These are phyloP conservation scores for Sipha flava DNA, from an alignment of 1,140 invertebrate species.

Conservation along the genomic window DNA sequence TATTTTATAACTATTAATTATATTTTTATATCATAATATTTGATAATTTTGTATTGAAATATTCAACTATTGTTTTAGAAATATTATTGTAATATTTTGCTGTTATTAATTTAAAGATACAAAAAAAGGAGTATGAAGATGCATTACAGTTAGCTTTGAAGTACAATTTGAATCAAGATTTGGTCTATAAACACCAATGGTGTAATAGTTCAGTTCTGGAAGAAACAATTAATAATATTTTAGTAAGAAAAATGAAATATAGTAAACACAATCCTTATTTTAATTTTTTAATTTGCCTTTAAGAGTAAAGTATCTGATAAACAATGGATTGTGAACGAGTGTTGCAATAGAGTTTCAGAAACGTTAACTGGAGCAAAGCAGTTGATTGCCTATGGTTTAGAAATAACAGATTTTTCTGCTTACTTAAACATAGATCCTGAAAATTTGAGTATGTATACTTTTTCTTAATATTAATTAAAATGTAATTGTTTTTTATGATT, in stretches of 20 bases:
- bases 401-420: slow-evolving; percentile 18
- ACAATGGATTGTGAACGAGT: slow-evolving; percentile 10
- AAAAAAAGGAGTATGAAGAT: slow-evolving; percentile 11
- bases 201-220: neutral
- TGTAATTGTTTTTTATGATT: neutral
- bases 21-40: too few species aligned
- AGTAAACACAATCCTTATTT: neutral
- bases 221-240: slow-evolving; percentile 15
- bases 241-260: neutral
- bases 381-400: slow-evolving; percentile 1
- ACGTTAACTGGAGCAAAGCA: slow-evolving; percentile 4
- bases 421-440: neutral
- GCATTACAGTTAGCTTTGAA: neutral
- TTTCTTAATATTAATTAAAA: neutral
- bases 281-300: neutral
- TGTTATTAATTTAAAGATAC: neutral
- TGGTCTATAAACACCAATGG: slow-evolving; percentile 29
- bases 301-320: slow-evolving; percentile 16
- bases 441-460: neutral
- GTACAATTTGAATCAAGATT: slow-evolving; percentile 24
- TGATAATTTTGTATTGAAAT: neutral
- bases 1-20: too few species aligned
- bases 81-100: neutral
- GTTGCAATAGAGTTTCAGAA: slow-evolving; percentile 12
- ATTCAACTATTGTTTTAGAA: too few species aligned